Conservation (phyloP, 2,113 vertebrate species). For the Peromyscus maniculatus region DNA sequence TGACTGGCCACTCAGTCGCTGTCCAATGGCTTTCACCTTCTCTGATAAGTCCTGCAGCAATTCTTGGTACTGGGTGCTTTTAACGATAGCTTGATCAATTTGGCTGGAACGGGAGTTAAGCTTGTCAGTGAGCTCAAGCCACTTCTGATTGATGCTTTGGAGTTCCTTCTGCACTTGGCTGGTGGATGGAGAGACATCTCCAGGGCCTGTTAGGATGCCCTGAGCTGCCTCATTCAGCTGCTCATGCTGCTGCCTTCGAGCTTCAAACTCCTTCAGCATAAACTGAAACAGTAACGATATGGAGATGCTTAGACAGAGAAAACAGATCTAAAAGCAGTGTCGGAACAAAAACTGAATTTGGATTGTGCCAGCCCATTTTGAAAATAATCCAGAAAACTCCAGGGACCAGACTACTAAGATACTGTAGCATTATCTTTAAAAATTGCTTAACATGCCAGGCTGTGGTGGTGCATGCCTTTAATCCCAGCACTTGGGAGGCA, state of each 20-base stretch:
- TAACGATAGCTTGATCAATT: constrained; percentile 95
- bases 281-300: constrained; percentile 91
- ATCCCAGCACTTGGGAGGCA: not conserved
- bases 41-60: constrained; percentile 92
- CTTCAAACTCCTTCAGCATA: constrained; percentile 99
- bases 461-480: not conserved
- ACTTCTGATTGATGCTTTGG: constrained; percentile 92
- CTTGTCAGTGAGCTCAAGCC: constrained; percentile 92
- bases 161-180: constrained; percentile 92
- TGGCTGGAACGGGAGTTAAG: constrained; percentile 93
- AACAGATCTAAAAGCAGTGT: constrained; percentile 83
- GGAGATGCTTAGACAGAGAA: constrained; percentile 82
- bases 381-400: constrained; percentile 70
- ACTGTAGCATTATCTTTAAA: constrained; percentile 9
- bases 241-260: constrained; percentile 94
- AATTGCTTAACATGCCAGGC: not conserved
- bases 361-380: constrained; percentile 60
- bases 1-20: constrained; percentile 92
- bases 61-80: constrained; percentile 94
- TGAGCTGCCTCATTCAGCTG: constrained; percentile 95
- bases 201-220: constrained; percentile 92
- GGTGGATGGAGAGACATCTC: constrained; percentile 89
- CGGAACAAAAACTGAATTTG: constrained; percentile 85
- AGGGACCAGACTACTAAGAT: constrained; percentile 31
- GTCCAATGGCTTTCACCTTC: constrained; percentile 91